Evolutionary conservation across 2,113 vertebrate species (phyloP).

Genomic region (Patagioenas fasciata): DNA sequence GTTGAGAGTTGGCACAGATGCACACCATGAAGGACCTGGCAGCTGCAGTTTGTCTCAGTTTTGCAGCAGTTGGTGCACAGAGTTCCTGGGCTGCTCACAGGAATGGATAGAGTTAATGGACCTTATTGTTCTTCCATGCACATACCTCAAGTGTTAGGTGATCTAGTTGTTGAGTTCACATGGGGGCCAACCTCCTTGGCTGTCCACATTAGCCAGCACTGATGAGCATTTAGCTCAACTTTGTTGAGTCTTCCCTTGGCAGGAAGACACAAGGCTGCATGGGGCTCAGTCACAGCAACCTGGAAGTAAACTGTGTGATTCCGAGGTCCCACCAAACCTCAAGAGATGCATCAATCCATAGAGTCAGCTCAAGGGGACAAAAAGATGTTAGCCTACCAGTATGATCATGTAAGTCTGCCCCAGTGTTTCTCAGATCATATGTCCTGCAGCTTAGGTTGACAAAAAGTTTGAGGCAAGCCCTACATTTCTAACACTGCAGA

Average conservation of each 20-base stretch:
- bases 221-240: not conserved
- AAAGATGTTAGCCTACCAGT: not conserved
- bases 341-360: not conserved
- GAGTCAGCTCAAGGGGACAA: not conserved
- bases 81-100: not conserved
- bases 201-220: not conserved
- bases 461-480: not conserved
- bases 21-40: not conserved
- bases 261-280: not conserved
- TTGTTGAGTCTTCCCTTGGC: not conserved
- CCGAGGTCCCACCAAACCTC: not conserved
- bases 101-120: not conserved
- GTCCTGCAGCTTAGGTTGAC: not conserved
- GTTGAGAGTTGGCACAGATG: not conserved
- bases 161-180: not conserved
- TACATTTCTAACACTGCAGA: accelerated
- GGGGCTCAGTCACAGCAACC: not conserved
- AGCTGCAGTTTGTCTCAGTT: not conserved
- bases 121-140: not conserved
- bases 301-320: not conserved
- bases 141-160: not conserved
- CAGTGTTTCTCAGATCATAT: not conserved
- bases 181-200: not conserved
- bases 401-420: not conserved
- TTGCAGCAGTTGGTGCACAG: not conserved